Conservation (phyloP, 2,113 vertebrate species). For the Romanogobio albipinnatus region DNA sequence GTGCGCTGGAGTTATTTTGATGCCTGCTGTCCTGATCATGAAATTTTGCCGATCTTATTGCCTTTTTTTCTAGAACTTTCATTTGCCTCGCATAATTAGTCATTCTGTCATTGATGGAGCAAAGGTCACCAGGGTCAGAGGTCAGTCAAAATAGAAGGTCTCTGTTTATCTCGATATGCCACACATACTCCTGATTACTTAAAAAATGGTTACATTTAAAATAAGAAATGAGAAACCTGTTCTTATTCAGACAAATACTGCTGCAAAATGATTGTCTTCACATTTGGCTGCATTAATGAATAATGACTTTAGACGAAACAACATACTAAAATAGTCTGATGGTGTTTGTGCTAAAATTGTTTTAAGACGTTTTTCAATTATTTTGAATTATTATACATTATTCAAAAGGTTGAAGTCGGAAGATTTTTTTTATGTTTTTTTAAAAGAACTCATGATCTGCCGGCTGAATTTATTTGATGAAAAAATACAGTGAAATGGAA, state of each 20-base stretch:
- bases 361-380: not conserved
- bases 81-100: not conserved
- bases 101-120: conserved; percentile 8
- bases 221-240: not conserved
- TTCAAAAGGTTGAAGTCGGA: not conserved
- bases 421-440: not conserved
- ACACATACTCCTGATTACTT: not conserved
- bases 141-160: conserved; percentile 4
- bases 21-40: not conserved
- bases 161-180: not conserved
- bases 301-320: not conserved
- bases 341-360: not conserved
- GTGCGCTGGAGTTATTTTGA: not conserved
- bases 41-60: conserved; percentile 7
- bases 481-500: not conserved
- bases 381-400: not conserved
- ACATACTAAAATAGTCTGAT: not conserved
- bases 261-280: too few relatives aligned
- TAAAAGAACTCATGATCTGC: too few relatives aligned
- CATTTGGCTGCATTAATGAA: not conserved
- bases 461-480: not conserved
- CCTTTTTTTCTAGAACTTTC: not conserved
- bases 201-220: not conserved
- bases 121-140: not conserved
- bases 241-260: too few relatives aligned